Conservation (phyloP, 2,888 invertebrate species). For the Morinoia aosen region DNA sequence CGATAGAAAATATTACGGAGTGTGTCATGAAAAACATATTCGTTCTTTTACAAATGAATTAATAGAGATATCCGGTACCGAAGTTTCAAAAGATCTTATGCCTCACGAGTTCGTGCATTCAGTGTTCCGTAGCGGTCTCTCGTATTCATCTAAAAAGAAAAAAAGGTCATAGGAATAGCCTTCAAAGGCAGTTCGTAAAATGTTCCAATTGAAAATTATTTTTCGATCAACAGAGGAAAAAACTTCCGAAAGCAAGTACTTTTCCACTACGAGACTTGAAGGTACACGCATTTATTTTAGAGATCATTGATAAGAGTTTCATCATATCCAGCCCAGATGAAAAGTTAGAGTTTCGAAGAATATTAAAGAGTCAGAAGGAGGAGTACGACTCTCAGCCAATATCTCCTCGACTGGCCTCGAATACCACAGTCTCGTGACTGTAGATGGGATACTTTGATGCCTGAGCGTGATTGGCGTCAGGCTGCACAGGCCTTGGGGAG, state of each 20-base stretch:
- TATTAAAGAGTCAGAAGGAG: not conserved
- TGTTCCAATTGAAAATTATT: not conserved
- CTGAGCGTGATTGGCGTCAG: no score
- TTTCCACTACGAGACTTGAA: not conserved
- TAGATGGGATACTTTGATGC: no score
- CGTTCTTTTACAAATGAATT: not conserved
- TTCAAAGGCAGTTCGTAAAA: not conserved
- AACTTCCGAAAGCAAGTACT: not conserved
- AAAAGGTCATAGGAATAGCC: not conserved
- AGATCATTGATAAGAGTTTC: not conserved
- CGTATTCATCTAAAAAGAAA: not conserved
- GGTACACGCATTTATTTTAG: not conserved
- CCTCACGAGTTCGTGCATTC: not conserved
- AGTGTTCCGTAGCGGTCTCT: not conserved
- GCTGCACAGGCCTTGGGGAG: no score
- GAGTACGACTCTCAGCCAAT: not conserved
- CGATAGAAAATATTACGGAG: not conserved
- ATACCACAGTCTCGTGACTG: no score
- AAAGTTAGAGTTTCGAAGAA: not conserved
- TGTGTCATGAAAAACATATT: not conserved
- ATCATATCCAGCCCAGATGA: not conserved
- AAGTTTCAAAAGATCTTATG: not conserved
- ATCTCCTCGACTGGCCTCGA: not conserved
- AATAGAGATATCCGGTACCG: not conserved
- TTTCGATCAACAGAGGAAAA: not conserved